Conservation (phyloP, 92 coral and sea anemone species). For the Palythoa grandiflora region DNA sequence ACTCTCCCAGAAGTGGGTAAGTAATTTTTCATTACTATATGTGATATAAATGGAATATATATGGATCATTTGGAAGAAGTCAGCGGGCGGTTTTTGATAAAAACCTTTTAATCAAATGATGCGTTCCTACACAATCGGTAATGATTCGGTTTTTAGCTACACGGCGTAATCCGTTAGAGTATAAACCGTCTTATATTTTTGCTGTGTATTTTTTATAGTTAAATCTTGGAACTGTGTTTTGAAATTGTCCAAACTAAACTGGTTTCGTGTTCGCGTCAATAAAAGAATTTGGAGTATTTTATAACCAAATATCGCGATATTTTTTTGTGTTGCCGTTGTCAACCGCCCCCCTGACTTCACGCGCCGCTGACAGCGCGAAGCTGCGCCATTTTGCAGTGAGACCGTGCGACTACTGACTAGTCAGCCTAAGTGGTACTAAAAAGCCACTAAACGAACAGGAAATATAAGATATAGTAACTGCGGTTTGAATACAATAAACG, state of each 20-base stretch:
- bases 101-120: too few species aligned
- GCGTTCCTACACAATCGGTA: too few species aligned
- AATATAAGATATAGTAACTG: slow-evolving; percentile 23
- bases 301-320: too few species aligned
- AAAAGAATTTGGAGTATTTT: too few species aligned
- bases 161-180: too few species aligned
- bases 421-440: neutral
- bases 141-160: too few species aligned
- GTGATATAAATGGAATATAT: neutral
- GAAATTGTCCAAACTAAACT: neutral
- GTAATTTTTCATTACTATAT: neutral
- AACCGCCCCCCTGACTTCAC: slow-evolving; percentile 16
- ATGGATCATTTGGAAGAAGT: neutral
- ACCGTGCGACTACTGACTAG: slow-evolving; percentile 16
- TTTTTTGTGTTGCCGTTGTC: neutral
- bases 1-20: neutral
- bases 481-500: neutral
- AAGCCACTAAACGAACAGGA: slow-evolving; percentile 28
- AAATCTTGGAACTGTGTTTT: neutral
- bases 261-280: neutral
- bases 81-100: neutral
- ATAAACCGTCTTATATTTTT: neutral
- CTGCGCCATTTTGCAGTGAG: slow-evolving; percentile 45
- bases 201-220: neutral
- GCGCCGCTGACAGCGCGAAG: slow-evolving; percentile 7